These are phyloP conservation scores for Anthrax anthrax DNA, from an alignment of 2,888 invertebrate species.

Conservation along the genomic window DNA sequence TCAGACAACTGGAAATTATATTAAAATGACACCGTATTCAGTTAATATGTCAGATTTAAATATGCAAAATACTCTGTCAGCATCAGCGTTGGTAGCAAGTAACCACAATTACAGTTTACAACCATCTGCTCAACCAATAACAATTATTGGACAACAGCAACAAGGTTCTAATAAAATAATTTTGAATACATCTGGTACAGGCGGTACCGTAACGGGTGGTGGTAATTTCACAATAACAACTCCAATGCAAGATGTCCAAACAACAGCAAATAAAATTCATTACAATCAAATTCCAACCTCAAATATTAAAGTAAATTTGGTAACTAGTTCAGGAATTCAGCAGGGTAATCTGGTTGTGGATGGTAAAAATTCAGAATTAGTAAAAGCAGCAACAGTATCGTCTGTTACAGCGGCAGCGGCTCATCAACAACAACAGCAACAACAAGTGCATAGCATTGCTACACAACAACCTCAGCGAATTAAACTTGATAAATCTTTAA, in stretches of 20 bases:
- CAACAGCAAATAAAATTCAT: conserved; percentile 23
- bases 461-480: conserved; percentile 11
- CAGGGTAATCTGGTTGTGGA: conserved; percentile 19
- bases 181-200: conserved; percentile 21
- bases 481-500: conserved; percentile 14
- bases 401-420: conserved; percentile 10
- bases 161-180: conserved; percentile 30
- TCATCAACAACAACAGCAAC: conserved; percentile 3
- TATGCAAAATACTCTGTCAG: conserved; percentile 18
- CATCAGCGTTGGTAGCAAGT: conserved; percentile 22
- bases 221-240: conserved; percentile 28
- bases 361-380: conserved; percentile 19
- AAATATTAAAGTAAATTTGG: conserved; percentile 32
- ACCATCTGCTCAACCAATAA: conserved; percentile 29
- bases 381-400: conserved; percentile 14
- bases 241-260: conserved; percentile 21
- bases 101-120: conserved; percentile 34
- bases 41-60: conserved; percentile 29
- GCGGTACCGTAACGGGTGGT: conserved; percentile 11
- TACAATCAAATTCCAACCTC: conserved; percentile 28
- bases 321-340: conserved; percentile 21
- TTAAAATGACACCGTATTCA: conserved; percentile 30
- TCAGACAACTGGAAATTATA: conserved; percentile 26
- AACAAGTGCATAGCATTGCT: conserved; percentile 3
- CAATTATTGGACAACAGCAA: conserved; percentile 23